A percentile compares a stretch with the other conserved stretches of the same genome.
Evolutionary conservation across 1,140 invertebrate species (phyloP).

Genomic region (Drosophila sturtevanti): DNA sequence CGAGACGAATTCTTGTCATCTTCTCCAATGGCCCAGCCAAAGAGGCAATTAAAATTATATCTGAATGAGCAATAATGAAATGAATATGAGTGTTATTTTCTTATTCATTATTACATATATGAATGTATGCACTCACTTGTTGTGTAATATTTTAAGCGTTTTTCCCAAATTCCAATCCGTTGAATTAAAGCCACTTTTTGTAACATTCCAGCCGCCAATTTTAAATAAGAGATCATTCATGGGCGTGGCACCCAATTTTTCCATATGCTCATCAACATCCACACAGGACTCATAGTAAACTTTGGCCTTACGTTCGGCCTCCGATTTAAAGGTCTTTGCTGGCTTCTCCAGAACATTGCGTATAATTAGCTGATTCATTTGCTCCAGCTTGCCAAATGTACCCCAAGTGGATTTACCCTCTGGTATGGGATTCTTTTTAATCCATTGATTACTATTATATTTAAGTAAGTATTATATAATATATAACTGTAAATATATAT

Average conservation of each 20-base stretch:
- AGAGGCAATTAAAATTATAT: constrained; percentile 94
- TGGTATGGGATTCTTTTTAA: constrained; percentile 95
- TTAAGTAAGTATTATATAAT: background rate
- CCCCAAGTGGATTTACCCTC: constrained; percentile 96
- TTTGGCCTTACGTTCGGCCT: constrained; percentile 94
- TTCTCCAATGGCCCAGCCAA: constrained; percentile 95
- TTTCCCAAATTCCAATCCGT: constrained; percentile 90
- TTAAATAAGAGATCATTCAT: constrained; percentile 89
- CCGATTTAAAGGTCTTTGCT: constrained; percentile 86
- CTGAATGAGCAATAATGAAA: constrained; percentile 52
- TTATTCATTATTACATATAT: too few species aligned
- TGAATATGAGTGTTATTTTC: too few species aligned
- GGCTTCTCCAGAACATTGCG: constrained; percentile 92
- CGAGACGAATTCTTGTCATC: constrained; percentile 95
- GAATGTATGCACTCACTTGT: constrained; percentile 83
- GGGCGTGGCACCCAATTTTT: constrained; percentile 91
- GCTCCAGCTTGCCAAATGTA: constrained; percentile 96
- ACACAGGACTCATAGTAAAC: constrained; percentile 96
- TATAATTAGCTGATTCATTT: constrained; percentile 96
- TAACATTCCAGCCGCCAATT: constrained; percentile 91
- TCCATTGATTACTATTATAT: constrained; percentile 89
- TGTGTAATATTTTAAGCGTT: constrained; percentile 91
- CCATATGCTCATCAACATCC: constrained; percentile 95
- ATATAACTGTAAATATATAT: background rate
- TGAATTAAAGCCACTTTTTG: constrained; percentile 85